Percentiles rank a stretch among this genome's conserved stretches.
phyloP scores from a whole-genome alignment of 2,888 invertebrate species.

The Nipponacmea schrenckii region DNA sequence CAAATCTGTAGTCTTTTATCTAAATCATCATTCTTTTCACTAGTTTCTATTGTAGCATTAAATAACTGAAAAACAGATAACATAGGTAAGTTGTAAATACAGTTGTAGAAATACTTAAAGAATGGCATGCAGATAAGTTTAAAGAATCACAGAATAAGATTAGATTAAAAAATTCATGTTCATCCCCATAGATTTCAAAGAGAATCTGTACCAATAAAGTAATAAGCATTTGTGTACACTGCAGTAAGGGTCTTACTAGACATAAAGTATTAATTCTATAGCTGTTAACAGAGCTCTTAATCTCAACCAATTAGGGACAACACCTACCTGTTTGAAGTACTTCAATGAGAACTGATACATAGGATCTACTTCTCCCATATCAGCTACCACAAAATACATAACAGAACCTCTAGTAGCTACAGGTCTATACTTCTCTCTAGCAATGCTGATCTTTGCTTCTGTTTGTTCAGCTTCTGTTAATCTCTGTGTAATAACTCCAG shows the following conservation, averaged over 20 bases:
- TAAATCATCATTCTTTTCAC: conserved; percentile 61
- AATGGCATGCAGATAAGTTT: background rate
- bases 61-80: conserved; percentile 55
- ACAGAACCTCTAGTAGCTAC: conserved; percentile 68
- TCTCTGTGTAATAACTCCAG: conserved; percentile 65
- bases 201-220: too few species aligned
- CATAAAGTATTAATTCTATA: too few species aligned
- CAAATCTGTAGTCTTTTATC: conserved; percentile 60
- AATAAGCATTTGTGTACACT: too few species aligned
- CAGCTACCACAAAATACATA: conserved; percentile 69
- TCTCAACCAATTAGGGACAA: background rate
- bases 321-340: conserved; percentile 68
- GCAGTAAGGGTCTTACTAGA: too few species aligned
- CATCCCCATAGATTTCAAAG: too few species aligned
- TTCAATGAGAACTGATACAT: conserved; percentile 70
- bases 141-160: too few species aligned
- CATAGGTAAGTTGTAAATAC: background rate
- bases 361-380: conserved; percentile 68
- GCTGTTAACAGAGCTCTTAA: too few species aligned
- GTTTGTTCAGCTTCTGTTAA: conserved; percentile 67
- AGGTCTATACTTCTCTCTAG: conserved; percentile 67
- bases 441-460: conserved; percentile 66
- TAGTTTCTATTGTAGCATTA: conserved; percentile 64
- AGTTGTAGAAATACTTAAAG: too few species aligned
- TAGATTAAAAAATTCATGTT: too few species aligned